phyloP scores from a whole-genome alignment of 2,113 vertebrate species.

The Lethenteron reissneri region DNA sequence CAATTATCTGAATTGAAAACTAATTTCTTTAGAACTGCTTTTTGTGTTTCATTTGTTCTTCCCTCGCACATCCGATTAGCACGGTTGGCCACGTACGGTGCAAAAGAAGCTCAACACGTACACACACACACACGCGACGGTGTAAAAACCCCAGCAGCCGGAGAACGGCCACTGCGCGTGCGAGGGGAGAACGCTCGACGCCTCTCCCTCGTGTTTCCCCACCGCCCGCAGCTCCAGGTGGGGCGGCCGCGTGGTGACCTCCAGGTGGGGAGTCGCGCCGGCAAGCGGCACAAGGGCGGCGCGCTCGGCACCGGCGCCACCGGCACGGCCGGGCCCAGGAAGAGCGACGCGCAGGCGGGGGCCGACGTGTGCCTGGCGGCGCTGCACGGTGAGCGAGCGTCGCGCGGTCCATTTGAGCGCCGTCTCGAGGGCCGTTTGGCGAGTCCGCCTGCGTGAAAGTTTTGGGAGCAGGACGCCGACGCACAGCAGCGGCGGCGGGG shows the following conservation, averaged over 20 bases:
- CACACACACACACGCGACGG: too few relatives aligned
- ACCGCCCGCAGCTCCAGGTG: conserved; percentile 12
- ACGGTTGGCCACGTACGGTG: too few relatives aligned
- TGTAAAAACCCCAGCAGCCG: too few relatives aligned
- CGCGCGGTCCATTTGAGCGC: neutral
- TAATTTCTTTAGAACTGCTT: too few relatives aligned
- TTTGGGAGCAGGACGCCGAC: too few relatives aligned
- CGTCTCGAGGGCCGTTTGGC: neutral
- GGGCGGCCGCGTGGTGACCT: conserved; percentile 9
- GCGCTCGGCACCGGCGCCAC: conserved; percentile 12
- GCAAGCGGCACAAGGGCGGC: conserved; percentile 21
- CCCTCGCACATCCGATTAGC: too few relatives aligned
- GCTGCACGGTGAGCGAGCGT: conserved; percentile 28
- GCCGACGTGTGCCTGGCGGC: conserved; percentile 45
- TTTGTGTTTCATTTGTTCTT: too few relatives aligned
- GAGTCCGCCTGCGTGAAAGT: neutral
- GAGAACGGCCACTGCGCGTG: too few relatives aligned
- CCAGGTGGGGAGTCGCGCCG: conserved; percentile 17
- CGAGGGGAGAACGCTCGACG: too few relatives aligned
- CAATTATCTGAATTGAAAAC: too few relatives aligned
- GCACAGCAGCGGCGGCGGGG: too few relatives aligned
- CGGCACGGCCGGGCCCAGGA: conserved; percentile 22
- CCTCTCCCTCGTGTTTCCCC: neutral
- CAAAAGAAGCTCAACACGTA: too few relatives aligned
- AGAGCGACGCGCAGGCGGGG: conserved; percentile 42